A percentile compares a stretch with the other conserved stretches of the same genome.
Evolutionary conservation across 2,888 invertebrate species (phyloP).

Genomic region (Eucera pruinosa): DNA sequence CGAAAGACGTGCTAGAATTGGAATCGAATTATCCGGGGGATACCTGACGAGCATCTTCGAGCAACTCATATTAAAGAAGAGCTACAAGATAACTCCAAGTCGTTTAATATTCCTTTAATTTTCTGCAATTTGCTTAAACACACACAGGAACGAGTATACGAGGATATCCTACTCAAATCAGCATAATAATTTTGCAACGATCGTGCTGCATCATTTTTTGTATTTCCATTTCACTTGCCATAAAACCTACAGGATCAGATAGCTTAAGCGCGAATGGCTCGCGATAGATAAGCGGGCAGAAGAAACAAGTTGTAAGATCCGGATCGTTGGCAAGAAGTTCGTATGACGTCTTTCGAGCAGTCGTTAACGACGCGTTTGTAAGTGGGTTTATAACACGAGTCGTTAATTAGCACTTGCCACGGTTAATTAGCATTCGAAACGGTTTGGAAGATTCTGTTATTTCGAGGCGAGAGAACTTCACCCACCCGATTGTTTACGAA

Average conservation of each 20-base stretch:
- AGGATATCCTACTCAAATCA: background rate
- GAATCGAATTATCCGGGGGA: background rate
- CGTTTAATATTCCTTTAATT: background rate
- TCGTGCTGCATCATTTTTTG: constrained; percentile 7
- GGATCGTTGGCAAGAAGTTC: constrained; percentile 13
- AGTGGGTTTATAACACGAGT: constrained; percentile 7
- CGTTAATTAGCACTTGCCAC: constrained; percentile 35
- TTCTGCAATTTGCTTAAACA: too few species aligned
- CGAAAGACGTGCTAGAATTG: background rate
- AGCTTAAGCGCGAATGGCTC: background rate
- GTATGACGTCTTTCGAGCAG: background rate
- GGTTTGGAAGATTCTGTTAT: constrained; percentile 7
- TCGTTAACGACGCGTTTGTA: constrained; percentile 33
- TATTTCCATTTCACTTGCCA: background rate
- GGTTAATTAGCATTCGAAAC: constrained; percentile 34
- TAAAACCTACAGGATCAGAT: background rate
- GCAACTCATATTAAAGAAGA: background rate
- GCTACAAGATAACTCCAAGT: background rate
- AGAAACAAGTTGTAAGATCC: background rate
- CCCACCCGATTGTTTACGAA: constrained; percentile 12
- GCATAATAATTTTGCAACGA: background rate
- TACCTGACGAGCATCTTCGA: background rate
- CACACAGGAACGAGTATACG: too few species aligned
- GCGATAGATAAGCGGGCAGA: background rate
- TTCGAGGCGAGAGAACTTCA: constrained; percentile 14